Percentiles rank a stretch among this genome's conserved stretches.
These are phyloP conservation scores for Theristicus caerulescens DNA, from an alignment of 2,113 vertebrate genomes.

Conservation along the genomic window DNA sequence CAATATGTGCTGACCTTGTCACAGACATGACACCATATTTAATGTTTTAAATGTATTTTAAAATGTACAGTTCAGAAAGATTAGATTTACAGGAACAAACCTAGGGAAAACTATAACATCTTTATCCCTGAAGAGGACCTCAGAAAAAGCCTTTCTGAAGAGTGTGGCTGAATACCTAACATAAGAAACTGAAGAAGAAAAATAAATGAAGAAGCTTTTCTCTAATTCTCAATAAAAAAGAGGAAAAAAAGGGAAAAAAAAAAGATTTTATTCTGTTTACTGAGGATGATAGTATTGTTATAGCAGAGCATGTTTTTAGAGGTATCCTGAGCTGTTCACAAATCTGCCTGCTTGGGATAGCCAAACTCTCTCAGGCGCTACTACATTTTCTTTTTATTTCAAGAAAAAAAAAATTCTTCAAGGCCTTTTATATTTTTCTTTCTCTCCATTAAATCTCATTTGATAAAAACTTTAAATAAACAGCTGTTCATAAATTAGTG, in stretches of 20 bases:
- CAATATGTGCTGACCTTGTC: background rate
- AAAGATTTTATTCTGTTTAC: background rate
- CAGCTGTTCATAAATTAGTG: background rate
- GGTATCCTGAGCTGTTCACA: background rate
- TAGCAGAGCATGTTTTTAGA: background rate
- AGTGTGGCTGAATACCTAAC: background rate
- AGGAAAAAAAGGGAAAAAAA: too few relatives aligned
- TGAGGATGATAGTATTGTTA: background rate
- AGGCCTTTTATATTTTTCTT: background rate
- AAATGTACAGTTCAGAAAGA: background rate
- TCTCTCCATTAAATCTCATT: background rate
- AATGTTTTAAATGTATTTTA: background rate
- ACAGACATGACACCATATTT: background rate
- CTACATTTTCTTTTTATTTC: background rate
- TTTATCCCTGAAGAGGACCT: background rate
- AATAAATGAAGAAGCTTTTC: background rate
- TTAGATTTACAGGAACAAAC: background rate
- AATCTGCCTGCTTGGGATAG: background rate
- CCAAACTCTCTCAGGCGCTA: background rate
- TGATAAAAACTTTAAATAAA: background rate
- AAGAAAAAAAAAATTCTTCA: background rate
- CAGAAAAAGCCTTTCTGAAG: background rate
- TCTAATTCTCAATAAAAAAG: background rate
- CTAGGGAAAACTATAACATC: background rate
- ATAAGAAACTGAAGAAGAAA: background rate